Evolutionary conservation across 2,888 invertebrate genomes (phyloP).

Genomic region (Leptinotarsa peninsularis): DNA sequence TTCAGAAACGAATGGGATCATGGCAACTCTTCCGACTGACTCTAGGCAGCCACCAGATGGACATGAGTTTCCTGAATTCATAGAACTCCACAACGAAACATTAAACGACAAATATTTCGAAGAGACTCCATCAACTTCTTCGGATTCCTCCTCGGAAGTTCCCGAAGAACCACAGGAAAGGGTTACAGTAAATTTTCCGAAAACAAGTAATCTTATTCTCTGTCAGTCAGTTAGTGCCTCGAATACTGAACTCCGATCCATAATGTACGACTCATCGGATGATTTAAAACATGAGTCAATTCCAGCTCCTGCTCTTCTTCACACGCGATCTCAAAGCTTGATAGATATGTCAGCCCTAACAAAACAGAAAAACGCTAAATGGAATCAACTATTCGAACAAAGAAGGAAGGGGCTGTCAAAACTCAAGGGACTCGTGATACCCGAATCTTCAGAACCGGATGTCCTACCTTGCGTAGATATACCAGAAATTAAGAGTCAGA

Average conservation of each 20-base stretch:
- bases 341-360: slow-evolving; percentile 64
- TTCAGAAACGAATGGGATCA: slow-evolving; percentile 64
- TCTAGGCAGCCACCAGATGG: slow-evolving; percentile 85
- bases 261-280: slow-evolving; percentile 49
- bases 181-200: slow-evolving; percentile 39
- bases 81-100: slow-evolving; percentile 66
- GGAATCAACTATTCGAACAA: slow-evolving; percentile 84
- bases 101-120: slow-evolving; percentile 34
- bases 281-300: slow-evolving; percentile 44
- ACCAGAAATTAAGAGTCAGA: slow-evolving; percentile 82
- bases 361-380: slow-evolving; percentile 65
- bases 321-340: slow-evolving; percentile 68
- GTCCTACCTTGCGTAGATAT: slow-evolving; percentile 76
- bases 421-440: slow-evolving; percentile 88
- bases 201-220: slow-evolving; percentile 38
- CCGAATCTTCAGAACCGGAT: slow-evolving; percentile 72
- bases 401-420: slow-evolving; percentile 86
- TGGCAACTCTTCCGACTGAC: slow-evolving; percentile 71
- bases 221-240: slow-evolving; percentile 50
- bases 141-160: slow-evolving; percentile 24
- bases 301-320: slow-evolving; percentile 53
- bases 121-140: slow-evolving; percentile 21
- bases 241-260: slow-evolving; percentile 53
- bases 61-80: slow-evolving; percentile 82
- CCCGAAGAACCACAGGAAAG: slow-evolving; percentile 21